Conservation (phyloP, 2,888 invertebrate species). For the Nycteola revayana region DNA sequence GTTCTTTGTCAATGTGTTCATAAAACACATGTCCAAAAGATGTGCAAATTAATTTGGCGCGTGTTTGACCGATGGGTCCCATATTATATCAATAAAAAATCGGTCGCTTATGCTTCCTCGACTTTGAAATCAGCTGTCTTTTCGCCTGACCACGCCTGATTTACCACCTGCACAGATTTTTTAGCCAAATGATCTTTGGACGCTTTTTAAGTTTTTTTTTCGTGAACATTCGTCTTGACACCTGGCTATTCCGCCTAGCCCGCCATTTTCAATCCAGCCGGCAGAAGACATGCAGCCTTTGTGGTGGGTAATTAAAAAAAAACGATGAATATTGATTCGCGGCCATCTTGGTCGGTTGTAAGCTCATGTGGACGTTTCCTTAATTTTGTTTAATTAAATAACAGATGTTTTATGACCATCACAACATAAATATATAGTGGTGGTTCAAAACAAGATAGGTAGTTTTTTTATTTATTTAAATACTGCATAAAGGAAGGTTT, state of each 20-base stretch:
- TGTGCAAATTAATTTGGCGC: conserved; percentile 17
- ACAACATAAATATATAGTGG: conserved; percentile 5
- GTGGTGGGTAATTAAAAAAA: conserved; percentile 52
- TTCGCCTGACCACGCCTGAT: conserved; percentile 60
- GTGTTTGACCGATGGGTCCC: conserved; percentile 14
- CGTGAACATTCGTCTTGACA: conserved; percentile 57
- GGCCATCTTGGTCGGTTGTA: conserved; percentile 34
- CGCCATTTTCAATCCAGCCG: conserved; percentile 54
- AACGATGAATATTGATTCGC: conserved; percentile 43
- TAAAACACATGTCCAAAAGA: conserved; percentile 1
- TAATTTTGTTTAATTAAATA: conserved; percentile 40
- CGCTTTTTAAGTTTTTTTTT: conserved; percentile 60
- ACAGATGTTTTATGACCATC: conserved; percentile 28
- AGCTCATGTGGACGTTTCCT: conserved; percentile 36
- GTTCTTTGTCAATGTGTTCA: too few species aligned
- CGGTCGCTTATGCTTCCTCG: conserved; percentile 40
- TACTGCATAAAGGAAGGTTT: too few species aligned
- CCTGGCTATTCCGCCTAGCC: conserved; percentile 66
- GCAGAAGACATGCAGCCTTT: conserved; percentile 47
- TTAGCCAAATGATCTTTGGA: conserved; percentile 58
- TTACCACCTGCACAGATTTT: conserved; percentile 76
- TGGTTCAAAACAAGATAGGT: too few species aligned
- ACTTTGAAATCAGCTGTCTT: conserved; percentile 67
- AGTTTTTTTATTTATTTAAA: too few species aligned
- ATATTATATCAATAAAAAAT: conserved; percentile 25